Evolutionary conservation across 2,113 vertebrate genomes (phyloP), one percentile per base, ranked within the genome.

Genomic region (Calypte anna): DNA sequence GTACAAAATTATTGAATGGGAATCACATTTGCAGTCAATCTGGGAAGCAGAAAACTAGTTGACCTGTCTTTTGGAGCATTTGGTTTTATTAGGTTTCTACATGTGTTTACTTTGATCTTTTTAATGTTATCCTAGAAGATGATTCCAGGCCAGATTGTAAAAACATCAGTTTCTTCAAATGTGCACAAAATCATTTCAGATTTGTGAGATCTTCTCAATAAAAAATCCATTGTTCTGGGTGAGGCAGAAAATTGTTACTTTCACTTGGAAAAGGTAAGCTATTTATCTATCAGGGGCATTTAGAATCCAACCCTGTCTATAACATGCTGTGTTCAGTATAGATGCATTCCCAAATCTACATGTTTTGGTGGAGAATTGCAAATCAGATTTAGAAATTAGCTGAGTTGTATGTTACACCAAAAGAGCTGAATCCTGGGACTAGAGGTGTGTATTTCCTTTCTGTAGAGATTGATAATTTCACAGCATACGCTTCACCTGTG

Each of bases 11-110:
- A 51, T 51, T 70, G 46, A 74, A 90, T 59, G 12, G 14, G 76
- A 86, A 77, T 91, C 82, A 87, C 79, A 88, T 93, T 95, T 91
- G 78, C 48, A 91, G 62, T 90, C 83, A 69, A 51, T 46, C 55
- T 57, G 76, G 66, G 72, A 86, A 86, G 48, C 18, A 84, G 64
- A 86, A 94, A 86, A 38, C 38, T 70, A 87, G 54, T 44, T 83
- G 80, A 78, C 78, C 68, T 91, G 50, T 81, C 82, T 87, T 94
- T 55, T 21, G n/a, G 72, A 48, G 66, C 40, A 79, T 90, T 88
- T 88, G 62, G 15, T 79, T 93, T 96, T 96, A 96, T 94, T 87
- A 63, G 55, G 43, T 93, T 96, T 55, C 72, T 88, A 38, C 75
- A 88, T 7, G 4, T 57, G 64, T 86, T 85, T 93, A 28, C 75